Evolutionary conservation across 2,888 invertebrate species (phyloP).

Genomic region (Scrobipalpa atriplicella): DNA sequence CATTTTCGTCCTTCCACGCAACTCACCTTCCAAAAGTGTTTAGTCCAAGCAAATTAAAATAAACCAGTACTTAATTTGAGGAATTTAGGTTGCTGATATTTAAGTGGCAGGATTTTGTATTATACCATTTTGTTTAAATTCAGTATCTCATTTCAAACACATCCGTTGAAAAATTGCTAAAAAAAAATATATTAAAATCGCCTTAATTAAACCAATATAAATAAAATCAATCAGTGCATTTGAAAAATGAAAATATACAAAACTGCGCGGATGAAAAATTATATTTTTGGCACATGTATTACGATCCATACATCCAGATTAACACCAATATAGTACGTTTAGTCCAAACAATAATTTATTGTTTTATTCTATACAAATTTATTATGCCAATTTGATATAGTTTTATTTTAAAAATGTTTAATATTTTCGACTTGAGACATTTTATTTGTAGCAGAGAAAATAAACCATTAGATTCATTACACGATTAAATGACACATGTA

Average conservation of each 20-base stretch:
- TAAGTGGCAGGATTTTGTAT: no score
- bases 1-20: no score
- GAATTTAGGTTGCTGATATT: no score
- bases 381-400: constrained; percentile 34
- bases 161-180: constrained; percentile 22
- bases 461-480: neutral
- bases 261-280: constrained; percentile 1
- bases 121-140: neutral
- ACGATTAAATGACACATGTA: neutral
- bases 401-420: constrained; percentile 33
- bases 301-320: constrained; percentile 44
- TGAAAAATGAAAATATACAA: neutral
- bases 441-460: neutral
- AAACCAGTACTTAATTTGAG: no score
- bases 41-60: no score
- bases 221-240: constrained; percentile 15
- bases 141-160: constrained; percentile 8
- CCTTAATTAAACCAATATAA: constrained; percentile 22
- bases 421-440: neutral
- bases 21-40: no score
- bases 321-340: constrained; percentile 41
- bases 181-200: constrained; percentile 23
- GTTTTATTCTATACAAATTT: constrained; percentile 40
- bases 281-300: constrained; percentile 66
- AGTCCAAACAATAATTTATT: constrained; percentile 51